Evolutionary conservation across 2,888 invertebrate genomes (phyloP), one percentile per base, ranked within the genome.

Genomic region (Drosophila ochracea): DNA sequence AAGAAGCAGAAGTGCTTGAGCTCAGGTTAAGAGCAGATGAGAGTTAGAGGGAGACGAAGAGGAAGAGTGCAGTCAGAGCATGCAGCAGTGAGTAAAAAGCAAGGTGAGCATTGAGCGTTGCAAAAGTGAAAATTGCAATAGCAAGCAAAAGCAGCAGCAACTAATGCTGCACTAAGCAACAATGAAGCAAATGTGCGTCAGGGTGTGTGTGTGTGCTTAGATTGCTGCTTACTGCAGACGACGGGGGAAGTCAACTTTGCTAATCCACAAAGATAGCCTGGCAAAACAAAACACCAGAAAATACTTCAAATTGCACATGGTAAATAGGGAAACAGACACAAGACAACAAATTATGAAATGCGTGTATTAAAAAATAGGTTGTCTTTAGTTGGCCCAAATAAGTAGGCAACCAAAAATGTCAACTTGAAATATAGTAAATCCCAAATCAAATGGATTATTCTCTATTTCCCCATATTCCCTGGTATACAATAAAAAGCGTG

Each of bases 241-340:
- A 25, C 4, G 7, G 39, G 31, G 31, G 6, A n/a, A 5, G 21
- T 19, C 30, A 65, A 58, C 50, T 54, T 33, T 30, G 60, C 53
- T 62, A 49, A 50, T 37, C 58, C 9, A 37, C 11, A 33, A 58
- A 50, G 7, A 61, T 19, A 63, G 49, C 33, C 28, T 49, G 30
- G 19, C 31, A 13, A 52, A 76, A 68, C 68, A 69, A 63, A 65
- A 71, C 21, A 72, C 68, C 35, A 73, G 68, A 72, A 85, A 81
- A 83, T 89, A 85, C 82, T 89, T 83, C 75, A 88, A 79, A 83
- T 76, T 71, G 74, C 67, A 68, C 73, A 60, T 73, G 60, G 61
- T 66, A 66, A 59, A 70, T 55, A 35, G 5, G 5, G 13, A 35
- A 13, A 35, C 13, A 35, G 13, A 35, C 13, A 35, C 13, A 35